Evolutionary conservation across 2,797 vertebrate genomes (phyloP).

Genomic region (Podarcis siculus): DNA sequence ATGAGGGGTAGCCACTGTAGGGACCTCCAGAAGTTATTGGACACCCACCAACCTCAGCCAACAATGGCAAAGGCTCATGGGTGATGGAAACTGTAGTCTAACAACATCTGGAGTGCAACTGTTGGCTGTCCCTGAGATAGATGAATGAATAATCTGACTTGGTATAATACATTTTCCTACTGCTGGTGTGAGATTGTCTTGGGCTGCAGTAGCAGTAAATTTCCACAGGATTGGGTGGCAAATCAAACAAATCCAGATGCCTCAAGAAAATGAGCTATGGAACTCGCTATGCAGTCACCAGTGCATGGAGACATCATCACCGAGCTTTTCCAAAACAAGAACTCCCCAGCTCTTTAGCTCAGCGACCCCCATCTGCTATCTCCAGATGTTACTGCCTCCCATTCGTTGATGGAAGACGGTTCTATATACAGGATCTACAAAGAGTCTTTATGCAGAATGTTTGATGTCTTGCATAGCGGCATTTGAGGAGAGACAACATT

Average conservation of each 20-base stretch:
- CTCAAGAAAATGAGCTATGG: background rate
- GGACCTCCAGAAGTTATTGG: too few relatives aligned
- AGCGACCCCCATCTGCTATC: slow-evolving; percentile 8
- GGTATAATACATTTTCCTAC: too few relatives aligned
- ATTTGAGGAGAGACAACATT: slow-evolving; percentile 13
- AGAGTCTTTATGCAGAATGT: background rate
- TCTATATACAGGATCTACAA: background rate
- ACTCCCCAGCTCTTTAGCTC: background rate
- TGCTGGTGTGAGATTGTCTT: too few relatives aligned
- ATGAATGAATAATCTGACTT: too few relatives aligned
- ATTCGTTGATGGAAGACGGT: background rate
- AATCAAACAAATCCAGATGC: background rate
- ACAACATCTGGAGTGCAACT: too few relatives aligned
- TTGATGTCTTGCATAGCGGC: background rate
- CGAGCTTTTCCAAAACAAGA: background rate
- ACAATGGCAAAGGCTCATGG: too few relatives aligned
- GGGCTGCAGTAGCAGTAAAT: background rate
- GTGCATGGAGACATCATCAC: background rate
- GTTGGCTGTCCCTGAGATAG: too few relatives aligned
- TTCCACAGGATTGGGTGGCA: background rate
- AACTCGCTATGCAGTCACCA: background rate
- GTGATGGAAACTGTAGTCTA: too few relatives aligned
- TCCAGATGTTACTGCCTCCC: slow-evolving; percentile 21
- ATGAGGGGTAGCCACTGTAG: too few relatives aligned
- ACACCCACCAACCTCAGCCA: too few relatives aligned